A percentile compares a stretch with the other conserved stretches of the same genome.
Evolutionary conservation across 2,888 invertebrate genomes (phyloP).

Genomic region (Megamerina dolium): DNA sequence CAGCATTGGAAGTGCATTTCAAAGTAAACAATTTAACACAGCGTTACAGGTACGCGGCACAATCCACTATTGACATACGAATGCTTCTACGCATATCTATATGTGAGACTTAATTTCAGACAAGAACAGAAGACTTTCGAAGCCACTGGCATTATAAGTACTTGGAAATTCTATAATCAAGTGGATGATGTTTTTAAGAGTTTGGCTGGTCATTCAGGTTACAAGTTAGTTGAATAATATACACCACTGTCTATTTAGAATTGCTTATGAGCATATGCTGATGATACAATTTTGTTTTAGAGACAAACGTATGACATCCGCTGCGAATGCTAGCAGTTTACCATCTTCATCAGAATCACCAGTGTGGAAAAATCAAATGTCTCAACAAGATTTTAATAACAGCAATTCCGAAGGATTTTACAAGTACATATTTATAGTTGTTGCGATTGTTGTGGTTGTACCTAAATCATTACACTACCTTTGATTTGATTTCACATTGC

Average conservation of each 20-base stretch:
- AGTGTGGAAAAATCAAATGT: constrained; percentile 49
- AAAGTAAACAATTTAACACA: constrained; percentile 47
- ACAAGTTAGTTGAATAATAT: constrained; percentile 27
- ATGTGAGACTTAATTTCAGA: constrained; percentile 16
- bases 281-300: constrained; percentile 22
- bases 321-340: constrained; percentile 45
- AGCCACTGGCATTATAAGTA: constrained; percentile 46
- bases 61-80: neutral
- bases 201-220: constrained; percentile 43
- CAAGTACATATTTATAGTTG: constrained; percentile 27
- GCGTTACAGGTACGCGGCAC: constrained; percentile 32
- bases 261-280: neutral
- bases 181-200: constrained; percentile 49
- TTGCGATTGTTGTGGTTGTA: neutral
- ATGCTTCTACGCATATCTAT: neutral
- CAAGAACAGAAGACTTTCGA: constrained; percentile 47
- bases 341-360: constrained; percentile 46
- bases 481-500: constrained; percentile 1
- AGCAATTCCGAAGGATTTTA: constrained; percentile 48
- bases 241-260: neutral
- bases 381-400: constrained; percentile 47
- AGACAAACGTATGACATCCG: constrained; percentile 47
- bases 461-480: neutral
- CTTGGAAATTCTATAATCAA: constrained; percentile 47
- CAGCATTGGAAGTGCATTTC: constrained; percentile 46